phyloP scores from a whole-genome alignment of 2,888 invertebrate species.

The Phragmatobia fuliginosa region DNA sequence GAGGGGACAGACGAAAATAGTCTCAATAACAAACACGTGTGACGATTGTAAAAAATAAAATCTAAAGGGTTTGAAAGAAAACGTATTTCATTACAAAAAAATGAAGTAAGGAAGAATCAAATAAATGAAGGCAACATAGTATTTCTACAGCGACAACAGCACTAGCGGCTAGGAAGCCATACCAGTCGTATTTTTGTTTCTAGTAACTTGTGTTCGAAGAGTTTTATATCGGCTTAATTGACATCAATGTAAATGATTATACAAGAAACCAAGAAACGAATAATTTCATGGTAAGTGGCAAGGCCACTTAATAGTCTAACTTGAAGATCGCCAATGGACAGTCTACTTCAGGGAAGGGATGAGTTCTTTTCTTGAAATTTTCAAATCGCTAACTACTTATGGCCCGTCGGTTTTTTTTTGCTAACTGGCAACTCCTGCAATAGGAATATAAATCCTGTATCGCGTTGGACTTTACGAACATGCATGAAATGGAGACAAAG shows the following conservation, averaged over 20 bases:
- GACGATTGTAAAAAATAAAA: slow-evolving; percentile 65
- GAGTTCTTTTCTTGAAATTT: too few species aligned
- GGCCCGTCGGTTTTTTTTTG: too few species aligned
- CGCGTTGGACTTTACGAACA: too few species aligned
- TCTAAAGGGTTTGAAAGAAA: slow-evolving; percentile 42
- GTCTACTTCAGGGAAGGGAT: too few species aligned
- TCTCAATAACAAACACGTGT: slow-evolving; percentile 81
- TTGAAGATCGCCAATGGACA: too few species aligned
- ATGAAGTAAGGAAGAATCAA: not conserved
- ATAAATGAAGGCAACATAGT: not conserved
- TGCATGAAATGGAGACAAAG: too few species aligned
- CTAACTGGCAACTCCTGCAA: too few species aligned
- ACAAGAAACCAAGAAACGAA: not conserved
- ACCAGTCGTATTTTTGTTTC: not conserved
- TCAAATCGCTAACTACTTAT: too few species aligned
- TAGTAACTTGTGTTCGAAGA: not conserved
- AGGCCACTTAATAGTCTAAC: too few species aligned
- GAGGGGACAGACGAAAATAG: slow-evolving; percentile 78
- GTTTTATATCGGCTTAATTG: not conserved
- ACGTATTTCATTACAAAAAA: slow-evolving; percentile 17
- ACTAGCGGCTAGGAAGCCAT: not conserved
- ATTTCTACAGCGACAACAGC: not conserved
- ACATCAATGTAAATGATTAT: not conserved
- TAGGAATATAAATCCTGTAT: too few species aligned
- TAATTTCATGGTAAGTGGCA: not conserved